Conservation (phyloP, 2,113 vertebrate species). For the Cochlearius cochlearius region DNA sequence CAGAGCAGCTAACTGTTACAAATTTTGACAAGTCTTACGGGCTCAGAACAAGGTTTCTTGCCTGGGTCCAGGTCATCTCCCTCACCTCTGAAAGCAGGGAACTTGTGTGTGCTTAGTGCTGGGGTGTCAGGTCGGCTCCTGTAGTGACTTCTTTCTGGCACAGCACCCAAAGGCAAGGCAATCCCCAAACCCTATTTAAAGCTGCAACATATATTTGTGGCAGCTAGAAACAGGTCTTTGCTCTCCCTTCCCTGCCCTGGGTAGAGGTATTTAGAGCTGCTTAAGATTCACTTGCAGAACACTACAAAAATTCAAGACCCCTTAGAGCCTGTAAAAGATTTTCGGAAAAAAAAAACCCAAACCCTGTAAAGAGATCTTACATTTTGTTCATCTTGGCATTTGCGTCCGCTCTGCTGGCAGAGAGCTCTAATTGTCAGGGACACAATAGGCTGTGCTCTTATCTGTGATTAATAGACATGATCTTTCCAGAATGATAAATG, state of each 20-base stretch:
- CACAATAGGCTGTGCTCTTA: constrained; percentile 46
- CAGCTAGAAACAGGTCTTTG: neutral
- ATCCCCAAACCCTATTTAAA: neutral
- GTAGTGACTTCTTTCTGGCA: neutral
- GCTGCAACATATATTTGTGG: neutral
- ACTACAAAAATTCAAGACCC: neutral
- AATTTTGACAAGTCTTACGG: neutral
- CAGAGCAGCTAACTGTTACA: neutral
- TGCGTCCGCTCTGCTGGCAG: constrained; percentile 26
- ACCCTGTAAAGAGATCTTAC: neutral
- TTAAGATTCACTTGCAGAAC: neutral
- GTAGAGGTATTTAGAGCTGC: neutral
- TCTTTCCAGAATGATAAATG: constrained; percentile 70
- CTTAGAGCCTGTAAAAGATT: neutral
- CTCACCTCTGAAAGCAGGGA: accelerated
- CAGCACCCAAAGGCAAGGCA: neutral
- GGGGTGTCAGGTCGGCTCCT: neutral
- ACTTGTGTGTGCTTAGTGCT: accelerated
- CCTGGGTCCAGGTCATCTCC: neutral
- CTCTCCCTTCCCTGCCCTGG: neutral
- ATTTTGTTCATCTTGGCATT: constrained; percentile 13
- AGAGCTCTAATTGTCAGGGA: constrained; percentile 61
- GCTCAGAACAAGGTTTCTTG: neutral
- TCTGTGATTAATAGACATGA: constrained; percentile 68
- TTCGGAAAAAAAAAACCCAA: neutral